phyloP scores from a whole-genome alignment of 2,888 invertebrate species.

The Machimus rusticus region DNA sequence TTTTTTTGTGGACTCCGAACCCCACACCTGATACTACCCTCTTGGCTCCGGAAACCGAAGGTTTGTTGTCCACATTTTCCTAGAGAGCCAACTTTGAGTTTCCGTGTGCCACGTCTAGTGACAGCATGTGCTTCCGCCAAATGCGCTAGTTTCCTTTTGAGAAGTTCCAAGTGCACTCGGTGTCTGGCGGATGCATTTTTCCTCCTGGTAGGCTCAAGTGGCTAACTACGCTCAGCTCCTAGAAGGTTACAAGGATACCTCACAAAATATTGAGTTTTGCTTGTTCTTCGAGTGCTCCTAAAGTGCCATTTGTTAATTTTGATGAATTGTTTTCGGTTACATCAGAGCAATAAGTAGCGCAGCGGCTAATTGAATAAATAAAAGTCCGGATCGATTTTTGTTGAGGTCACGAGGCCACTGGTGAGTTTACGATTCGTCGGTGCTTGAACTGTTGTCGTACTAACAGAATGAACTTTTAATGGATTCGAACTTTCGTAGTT shows the following conservation, averaged over 20 bases:
- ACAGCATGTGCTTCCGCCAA: constrained; percentile 15
- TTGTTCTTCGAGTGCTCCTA: background rate
- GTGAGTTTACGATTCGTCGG: background rate
- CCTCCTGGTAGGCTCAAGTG: background rate
- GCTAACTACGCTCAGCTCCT: background rate
- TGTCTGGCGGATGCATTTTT: background rate
- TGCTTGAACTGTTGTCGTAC: background rate
- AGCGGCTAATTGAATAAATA: constrained; percentile 5
- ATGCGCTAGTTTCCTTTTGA: constrained; percentile 5
- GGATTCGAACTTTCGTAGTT: background rate
- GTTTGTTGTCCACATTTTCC: constrained; percentile 37
- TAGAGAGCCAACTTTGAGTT: background rate
- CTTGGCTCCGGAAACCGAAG: background rate
- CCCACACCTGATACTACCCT: background rate
- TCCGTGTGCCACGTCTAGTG: background rate
- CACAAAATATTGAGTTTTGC: background rate
- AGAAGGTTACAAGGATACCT: background rate
- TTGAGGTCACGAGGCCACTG: background rate
- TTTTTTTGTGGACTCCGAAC: constrained; percentile 24
- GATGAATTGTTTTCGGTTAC: constrained; percentile 5
- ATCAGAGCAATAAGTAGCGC: background rate
- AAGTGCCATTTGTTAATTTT: background rate
- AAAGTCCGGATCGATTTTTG: constrained; percentile 1
- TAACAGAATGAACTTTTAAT: background rate
- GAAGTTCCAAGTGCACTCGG: constrained; percentile 6